Percentiles rank a stretch among this genome's conserved stretches.
Conservation (phyloP, 2,797 vertebrate genomes). For the Lindbergichthys nudifrons region DNA sequence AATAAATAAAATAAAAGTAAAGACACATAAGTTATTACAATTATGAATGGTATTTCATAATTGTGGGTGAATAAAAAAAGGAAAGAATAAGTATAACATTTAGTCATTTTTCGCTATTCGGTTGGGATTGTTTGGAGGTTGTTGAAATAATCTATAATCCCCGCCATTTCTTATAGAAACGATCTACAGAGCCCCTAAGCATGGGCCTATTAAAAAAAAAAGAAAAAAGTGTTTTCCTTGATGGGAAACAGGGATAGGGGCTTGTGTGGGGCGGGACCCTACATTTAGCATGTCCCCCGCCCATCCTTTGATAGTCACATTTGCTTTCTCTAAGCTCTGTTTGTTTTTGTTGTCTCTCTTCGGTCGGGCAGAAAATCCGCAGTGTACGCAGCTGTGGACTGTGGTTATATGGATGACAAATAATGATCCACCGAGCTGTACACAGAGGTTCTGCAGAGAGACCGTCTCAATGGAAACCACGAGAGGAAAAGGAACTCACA, state of each 20-base stretch:
- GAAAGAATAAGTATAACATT: too few species aligned
- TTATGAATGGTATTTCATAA: too few species aligned
- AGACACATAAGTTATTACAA: too few species aligned
- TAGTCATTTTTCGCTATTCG: too few species aligned
- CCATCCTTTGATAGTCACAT: slow-evolving; percentile 65
- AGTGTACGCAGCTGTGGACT: slow-evolving; percentile 75
- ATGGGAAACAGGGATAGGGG: slow-evolving; percentile 32
- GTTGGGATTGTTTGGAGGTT: too few species aligned
- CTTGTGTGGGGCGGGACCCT: slow-evolving; percentile 3
- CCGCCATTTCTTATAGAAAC: too few species aligned
- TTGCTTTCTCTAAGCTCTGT: slow-evolving; percentile 71
- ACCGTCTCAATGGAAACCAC: slow-evolving; percentile 41
- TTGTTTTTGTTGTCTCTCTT: slow-evolving; percentile 73
- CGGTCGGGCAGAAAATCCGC: slow-evolving; percentile 66
- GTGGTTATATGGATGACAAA: slow-evolving; percentile 71
- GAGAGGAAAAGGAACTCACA: slow-evolving; percentile 47
- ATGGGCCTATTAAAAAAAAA: too few species aligned
- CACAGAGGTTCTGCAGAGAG: slow-evolving; percentile 46
- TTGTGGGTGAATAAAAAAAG: too few species aligned
- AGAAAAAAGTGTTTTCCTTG: not conserved
- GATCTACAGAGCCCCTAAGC: too few species aligned
- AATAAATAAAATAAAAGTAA: too few species aligned
- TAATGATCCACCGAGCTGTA: slow-evolving; percentile 62
- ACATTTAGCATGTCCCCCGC: slow-evolving; percentile 48
- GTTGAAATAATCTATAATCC: too few species aligned